Conservation (phyloP, 53 echinoderm and acorn worm genomes). For the Paelopatides confundens region DNA sequence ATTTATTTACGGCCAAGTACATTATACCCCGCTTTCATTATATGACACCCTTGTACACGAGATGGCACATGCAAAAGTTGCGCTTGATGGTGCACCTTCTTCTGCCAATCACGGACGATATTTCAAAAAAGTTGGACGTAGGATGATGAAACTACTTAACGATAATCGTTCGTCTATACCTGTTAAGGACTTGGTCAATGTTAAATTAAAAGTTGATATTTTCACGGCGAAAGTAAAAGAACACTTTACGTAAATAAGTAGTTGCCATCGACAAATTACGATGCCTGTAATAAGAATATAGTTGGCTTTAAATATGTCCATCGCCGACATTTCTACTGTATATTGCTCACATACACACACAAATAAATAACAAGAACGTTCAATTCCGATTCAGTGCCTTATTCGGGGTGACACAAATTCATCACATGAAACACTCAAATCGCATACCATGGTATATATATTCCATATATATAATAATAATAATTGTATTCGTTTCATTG, state of each 20-base stretch:
- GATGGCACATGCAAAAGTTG: constrained; percentile 18
- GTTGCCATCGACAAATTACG: too few species aligned
- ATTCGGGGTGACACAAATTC: too few species aligned
- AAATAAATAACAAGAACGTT: too few species aligned
- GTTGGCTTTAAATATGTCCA: too few species aligned
- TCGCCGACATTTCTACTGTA: too few species aligned
- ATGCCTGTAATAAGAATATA: too few species aligned
- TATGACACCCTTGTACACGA: constrained; percentile 10
- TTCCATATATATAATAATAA: too few species aligned
- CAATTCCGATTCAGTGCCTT: too few species aligned
- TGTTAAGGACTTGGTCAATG: not conserved
- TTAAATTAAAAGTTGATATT: not conserved
- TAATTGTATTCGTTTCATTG: too few species aligned
- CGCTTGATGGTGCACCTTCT: not conserved
- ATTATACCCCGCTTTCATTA: not conserved
- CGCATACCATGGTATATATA: too few species aligned
- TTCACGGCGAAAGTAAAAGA: not conserved
- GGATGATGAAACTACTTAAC: not conserved
- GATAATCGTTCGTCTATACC: not conserved
- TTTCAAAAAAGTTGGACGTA: not conserved
- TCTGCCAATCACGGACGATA: not conserved
- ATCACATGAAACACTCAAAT: too few species aligned
- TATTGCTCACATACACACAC: too few species aligned
- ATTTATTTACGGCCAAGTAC: not conserved
- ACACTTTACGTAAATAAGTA: not conserved